These are phyloP conservation scores for Adrianichthys oophorus DNA, from an alignment of 2,797 vertebrate genomes.

Conservation along the genomic window DNA sequence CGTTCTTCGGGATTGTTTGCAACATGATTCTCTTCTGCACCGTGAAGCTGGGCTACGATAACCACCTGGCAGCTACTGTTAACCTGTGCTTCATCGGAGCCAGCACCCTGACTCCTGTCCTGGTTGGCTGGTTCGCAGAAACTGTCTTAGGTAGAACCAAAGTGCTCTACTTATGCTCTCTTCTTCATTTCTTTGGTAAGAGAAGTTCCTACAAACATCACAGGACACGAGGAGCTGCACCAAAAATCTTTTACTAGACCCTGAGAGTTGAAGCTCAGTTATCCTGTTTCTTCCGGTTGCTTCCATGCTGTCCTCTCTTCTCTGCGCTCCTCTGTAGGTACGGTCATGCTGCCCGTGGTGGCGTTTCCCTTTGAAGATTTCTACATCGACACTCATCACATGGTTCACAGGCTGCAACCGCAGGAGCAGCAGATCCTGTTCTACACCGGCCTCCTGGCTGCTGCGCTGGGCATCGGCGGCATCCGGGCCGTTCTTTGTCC, in stretches of 20 bases:
- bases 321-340: constrained; percentile 71
- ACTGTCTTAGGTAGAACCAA: constrained; percentile 80
- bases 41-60: constrained; percentile 82
- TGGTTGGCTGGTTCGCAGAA: constrained; percentile 85
- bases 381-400: constrained; percentile 79
- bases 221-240: too few relatives aligned
- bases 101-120: constrained; percentile 80
- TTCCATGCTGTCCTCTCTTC: not conserved
- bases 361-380: constrained; percentile 92
- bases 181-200: constrained; percentile 93
- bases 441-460: constrained; percentile 82
- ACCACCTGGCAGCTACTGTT: constrained; percentile 84
- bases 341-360: constrained; percentile 85
- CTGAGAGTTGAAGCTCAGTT: too few relatives aligned
- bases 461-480: constrained; percentile 86
- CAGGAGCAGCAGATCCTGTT: constrained; percentile 84
- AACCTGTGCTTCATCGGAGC: constrained; percentile 89
- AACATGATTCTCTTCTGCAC: constrained; percentile 94
- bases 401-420: constrained; percentile 74
- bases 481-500: constrained; percentile 88
- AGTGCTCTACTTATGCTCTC: constrained; percentile 82
- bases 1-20: constrained; percentile 91
- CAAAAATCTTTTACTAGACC: too few relatives aligned
- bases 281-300: not conserved
- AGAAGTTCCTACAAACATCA: not conserved